Base-by-base conservation (phyloP, 2,113 vertebrate species). In the Sprattus sprattus region DNA sequence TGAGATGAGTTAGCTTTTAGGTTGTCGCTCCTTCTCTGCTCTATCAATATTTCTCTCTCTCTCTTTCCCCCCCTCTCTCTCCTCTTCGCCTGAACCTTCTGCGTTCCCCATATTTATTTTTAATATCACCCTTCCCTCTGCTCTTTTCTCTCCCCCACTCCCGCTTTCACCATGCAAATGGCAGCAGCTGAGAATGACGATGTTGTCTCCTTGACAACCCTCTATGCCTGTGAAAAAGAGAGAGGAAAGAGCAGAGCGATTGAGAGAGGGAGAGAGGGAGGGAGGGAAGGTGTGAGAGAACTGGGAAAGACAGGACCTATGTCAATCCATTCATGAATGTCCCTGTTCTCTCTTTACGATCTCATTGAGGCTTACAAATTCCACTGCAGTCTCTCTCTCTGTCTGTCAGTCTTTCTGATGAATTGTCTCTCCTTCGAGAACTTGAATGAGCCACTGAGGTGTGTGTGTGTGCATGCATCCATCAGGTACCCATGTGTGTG, bases 151-250 rank as follows among this genome's bases (percentile, higher is more conserved):
- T 85, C 90, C 85, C 39, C 89, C 47, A 71, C 89, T 88, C 86
- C 81, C 91, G 85, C 89, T 89, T 83, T 81, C 87, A 87, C 87
- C 87, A 89, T 89, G 91, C 90, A 90, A 92, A 93, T 91, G 90
- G 92, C 89, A 92, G 90, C 91, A 92, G 92, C 92, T 95, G 92
- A 91, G 88, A 93, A 90, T 93, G 93, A 95, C 91, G 91, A 94
- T 89, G 64, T 85, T n/a, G 89, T 96, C 89, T 93, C 95, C 93
- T 87, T 94, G 93, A 93, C 92, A 95, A 95, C 94, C 50, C 87
- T 85, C 91, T 89, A 89, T 86, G 91, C 83, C 84, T 84, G 88
- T 85, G 86, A 83, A 49, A 80, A 80, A 64, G 81, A 50, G 80
- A 85, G 80, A 85, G 75, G 60, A 82, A 83, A 71, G 86, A 75